Base-by-base conservation (phyloP, 1,140 invertebrate genomes). In the Drosophila mojavensis region DNA sequence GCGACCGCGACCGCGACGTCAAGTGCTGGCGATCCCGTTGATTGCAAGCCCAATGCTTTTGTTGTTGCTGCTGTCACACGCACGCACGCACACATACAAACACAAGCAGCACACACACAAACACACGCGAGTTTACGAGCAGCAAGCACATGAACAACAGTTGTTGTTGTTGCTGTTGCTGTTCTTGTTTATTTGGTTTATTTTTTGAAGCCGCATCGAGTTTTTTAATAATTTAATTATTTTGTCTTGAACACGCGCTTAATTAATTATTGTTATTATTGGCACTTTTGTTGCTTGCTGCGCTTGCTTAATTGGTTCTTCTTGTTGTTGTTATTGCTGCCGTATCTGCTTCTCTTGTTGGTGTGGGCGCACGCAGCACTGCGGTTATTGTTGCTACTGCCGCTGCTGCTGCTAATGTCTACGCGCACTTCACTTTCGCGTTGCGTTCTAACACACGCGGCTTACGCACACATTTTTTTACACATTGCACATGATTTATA, bases 191-290 rank as follows among this genome's bases (percentile, higher is more conserved):
- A 26, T 39, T 20, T 30, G 30, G 6, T 17, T 47, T 26, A 41
- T n/a, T 39, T 28, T 15, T n/a, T 11, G 10, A 7, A 36, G 33
- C 20, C 24, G 45, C 56, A 67, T 43, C 33, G 48, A 41, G 33
- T 33, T 20, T 1, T 30, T 6, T 47, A 30, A n/a, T 20, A 47
- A 13, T 45, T 39, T 5, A 39, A 2, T 7, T 26, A 33, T 66
- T 48, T 73, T 45, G 36, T 43, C 39, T 66, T 58, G 59, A 28
- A 51, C 59, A 59, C 59, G 41, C 63, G 63, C 48, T 54, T 55
- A 61, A 73, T 73, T 73, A 62, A 68, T 56, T 67, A 61, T 67
- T 79, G 60, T 82, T 83, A 72, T 76, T 72, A 79, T 72, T 80
- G 75, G 75, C 75, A 70, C 75, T 79, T 60, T 66, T 59, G 48